Evolutionary conservation across 2,113 vertebrate genomes (phyloP).

Genomic region (Himantopus leucocephalus): DNA sequence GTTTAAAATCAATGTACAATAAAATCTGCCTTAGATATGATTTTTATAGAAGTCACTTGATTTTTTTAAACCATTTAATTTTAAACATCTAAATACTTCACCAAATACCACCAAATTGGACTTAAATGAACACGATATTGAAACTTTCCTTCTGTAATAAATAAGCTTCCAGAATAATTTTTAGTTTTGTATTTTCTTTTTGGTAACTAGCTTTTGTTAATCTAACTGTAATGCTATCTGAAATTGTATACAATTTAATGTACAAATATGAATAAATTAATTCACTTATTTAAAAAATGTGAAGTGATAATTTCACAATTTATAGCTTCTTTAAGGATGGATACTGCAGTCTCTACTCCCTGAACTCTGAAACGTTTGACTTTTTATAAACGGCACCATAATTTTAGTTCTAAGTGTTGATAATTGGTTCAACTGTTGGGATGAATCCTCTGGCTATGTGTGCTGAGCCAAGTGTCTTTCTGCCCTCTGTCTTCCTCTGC

Average conservation of each 20-base stretch:
- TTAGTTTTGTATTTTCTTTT: slow-evolving; percentile 71
- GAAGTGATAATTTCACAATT: neutral
- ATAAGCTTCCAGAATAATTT: slow-evolving; percentile 36
- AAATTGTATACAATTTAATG: slow-evolving; percentile 55
- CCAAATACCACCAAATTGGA: slow-evolving; percentile 3
- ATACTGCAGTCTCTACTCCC: neutral
- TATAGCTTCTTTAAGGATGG: neutral
- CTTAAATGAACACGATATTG: neutral
- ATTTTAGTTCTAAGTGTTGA: neutral
- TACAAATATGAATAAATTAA: slow-evolving; percentile 63
- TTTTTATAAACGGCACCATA: neutral
- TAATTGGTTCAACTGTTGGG: neutral
- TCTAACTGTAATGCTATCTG: slow-evolving; percentile 15
- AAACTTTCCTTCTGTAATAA: slow-evolving; percentile 21
- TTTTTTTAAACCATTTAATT: slow-evolving; percentile 17
- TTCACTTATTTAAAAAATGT: slow-evolving; percentile 44
- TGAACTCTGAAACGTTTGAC: neutral
- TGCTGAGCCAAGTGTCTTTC: neutral
- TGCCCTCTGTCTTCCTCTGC: neutral
- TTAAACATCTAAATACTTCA: slow-evolving; percentile 9
- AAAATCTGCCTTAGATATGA: slow-evolving; percentile 61
- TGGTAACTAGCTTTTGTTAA: slow-evolving; percentile 70
- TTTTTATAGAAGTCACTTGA: slow-evolving; percentile 54
- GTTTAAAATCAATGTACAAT: slow-evolving; percentile 50
- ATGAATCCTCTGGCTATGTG: rapidly evolving